Base-by-base conservation (phyloP, 2,888 invertebrate species). In the Xestia ashworthii region DNA sequence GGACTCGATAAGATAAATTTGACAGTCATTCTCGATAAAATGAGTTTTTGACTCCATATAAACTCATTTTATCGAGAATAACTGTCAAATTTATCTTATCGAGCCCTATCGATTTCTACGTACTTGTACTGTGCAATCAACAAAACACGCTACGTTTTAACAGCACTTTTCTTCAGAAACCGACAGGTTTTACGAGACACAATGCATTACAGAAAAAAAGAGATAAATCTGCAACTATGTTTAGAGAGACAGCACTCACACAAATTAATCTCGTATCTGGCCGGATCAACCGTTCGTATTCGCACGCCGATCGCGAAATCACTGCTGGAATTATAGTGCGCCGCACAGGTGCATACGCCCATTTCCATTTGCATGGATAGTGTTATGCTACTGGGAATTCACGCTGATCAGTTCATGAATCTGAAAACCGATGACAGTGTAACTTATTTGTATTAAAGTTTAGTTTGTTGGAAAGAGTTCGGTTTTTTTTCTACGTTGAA, bases 311-410 rank as follows among this genome's bases (percentile, higher is more conserved):
- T 89, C 83, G 90, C 85, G 85, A 91, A 93, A 91, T 92, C 91
- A 89, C 90, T 88, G 90, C 89, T 88, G 83, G 87, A 90, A 90
- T 89, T 90, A 89, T 89, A 88, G 90, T 85, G 80, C 69, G 76
- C 74, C 78, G 73, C 77, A 87, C 88, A 89, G 85, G 88, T 89
- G 87, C 87, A 86, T 80, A 85, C 85, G 86, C 87, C 88, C 87
- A 91, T 93, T 91, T 92, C 89, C 92, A 94, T 94, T 92, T 92
- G 90, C 91, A 92, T 90, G 89, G 90, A 92, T 91, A 89, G 86
- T 88, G 87, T 87, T 86, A 89, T 89, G 88, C 91, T 80, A 88
- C 84, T 87, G 91, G 92, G 91, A 88, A 91, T 91, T 83, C 85
- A 78, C 74, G 81, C 81, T 89, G 91, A 92, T 91, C 91, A 92